Evolutionary conservation across 2,797 vertebrate species (phyloP), one percentile per base, ranked within the genome.

Genomic region (Calcarius lapponicus): DNA sequence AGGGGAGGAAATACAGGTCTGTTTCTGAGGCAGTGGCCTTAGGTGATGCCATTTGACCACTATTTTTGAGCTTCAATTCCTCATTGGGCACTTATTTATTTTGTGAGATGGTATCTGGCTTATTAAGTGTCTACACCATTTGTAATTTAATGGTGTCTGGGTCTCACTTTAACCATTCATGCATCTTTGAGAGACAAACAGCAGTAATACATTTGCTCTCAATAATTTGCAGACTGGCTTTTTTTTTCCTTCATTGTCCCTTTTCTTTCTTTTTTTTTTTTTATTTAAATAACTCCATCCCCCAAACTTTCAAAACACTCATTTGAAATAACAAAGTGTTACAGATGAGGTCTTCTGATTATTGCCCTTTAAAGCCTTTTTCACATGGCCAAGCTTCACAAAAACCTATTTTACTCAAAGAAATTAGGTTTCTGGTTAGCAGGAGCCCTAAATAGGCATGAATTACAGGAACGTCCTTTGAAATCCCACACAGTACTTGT

Each of bases 361-460:
- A 96, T 97, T 98, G 97, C 97, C 97, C 97, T 98, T 98, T 98
- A 97, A 98, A 97, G 95, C 92, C 97, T 96, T 97, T 97, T 90
- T 96, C 97, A 95, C 97, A 97, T 97, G 97, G 97, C 74, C 97
- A 95, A 91, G 97, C 97, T 98, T 98, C 97, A 97, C 90, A 96
- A 96, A 98, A 98, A 97, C 96, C 98, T 95, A 98, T 98, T 98
- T 98, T 97, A 97, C 97, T 97, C 92, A 96, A 96, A 98, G 97
- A 98, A 98, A 98, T 98, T 98, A 98, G 97, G 97, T 98, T 98
- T 98, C 98, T 98, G 97, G 97, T 98, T 98, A 98, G 97, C 92
- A 96, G 97, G 96, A 98, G 97, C 96, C 95, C 98, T 98, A 98
- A 98, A 98, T 98, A 98, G 98, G 97, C 98, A 97, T 98, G 98